Base-by-base conservation (phyloP, 2,113 vertebrate species). In the Spilogale gracilis region DNA sequence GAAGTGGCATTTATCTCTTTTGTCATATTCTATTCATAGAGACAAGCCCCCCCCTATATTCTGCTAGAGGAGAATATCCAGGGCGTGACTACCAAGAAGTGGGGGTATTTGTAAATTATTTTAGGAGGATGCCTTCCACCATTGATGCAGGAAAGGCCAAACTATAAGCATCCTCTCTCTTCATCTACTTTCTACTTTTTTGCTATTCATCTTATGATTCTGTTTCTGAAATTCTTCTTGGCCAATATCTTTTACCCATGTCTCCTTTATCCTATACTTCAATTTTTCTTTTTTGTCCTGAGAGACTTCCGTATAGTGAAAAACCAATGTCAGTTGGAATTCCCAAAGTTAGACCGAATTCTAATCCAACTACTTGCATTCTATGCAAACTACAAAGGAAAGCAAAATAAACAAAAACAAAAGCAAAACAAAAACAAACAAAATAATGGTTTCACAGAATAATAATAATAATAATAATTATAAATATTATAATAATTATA, bases 11-110 rank as follows among this genome's bases (percentile, higher is more conserved):
- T 32, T 6, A 7, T 43, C 38, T 4, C 17, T 25, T 89, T 23
- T 8, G 20, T 43, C 23, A 58, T 25, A n/a, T 54, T 27, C 50
- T 65, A 13, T 56, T 63, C 9, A 54, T 61, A 45, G 54, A 30
- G 45, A 71, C 0, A 21, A 30, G 32, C 6, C 7, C 1, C 1
- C 11, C 3, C 1, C 1, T n/a, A 76, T 21, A 4, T 11, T 69
- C 1, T 11, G 65, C 11, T 52, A 30, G 18, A 73, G 12, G 32
- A 5, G 32, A 23, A 4, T 0, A 6, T 13, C 12, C 21, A 2
- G 21, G 54, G 20, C 7, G 16, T 50, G 20, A 48, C 5, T 8
- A 60, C 14, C 82, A 32, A 27, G 4, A 25, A 9, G 43, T 18
- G 5, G 13, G 48, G 20, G 9, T 61, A 8, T 5, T 45, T 17